These are phyloP conservation scores for Mystacides longicornis DNA, from an alignment of 2,888 invertebrate genomes.

Conservation along the genomic window DNA sequence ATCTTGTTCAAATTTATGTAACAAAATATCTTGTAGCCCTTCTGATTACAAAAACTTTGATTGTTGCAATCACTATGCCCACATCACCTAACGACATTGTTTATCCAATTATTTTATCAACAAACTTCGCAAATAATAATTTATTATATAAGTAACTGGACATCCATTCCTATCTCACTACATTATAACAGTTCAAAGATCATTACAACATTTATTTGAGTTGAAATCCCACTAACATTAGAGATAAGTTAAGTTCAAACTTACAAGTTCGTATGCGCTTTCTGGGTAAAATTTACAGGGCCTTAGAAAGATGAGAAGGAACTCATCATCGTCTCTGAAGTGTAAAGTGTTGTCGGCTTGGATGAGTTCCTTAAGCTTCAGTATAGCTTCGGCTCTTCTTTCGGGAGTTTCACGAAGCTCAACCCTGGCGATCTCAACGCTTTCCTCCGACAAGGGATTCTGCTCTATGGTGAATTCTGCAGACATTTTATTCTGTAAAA, in stretches of 20 bases:
- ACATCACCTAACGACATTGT: too few species aligned
- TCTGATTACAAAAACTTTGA: too few species aligned
- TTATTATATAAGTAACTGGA: background rate
- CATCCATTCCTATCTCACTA: background rate
- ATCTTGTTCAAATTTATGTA: too few species aligned
- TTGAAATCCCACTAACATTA: background rate
- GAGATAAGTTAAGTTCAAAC: slow-evolving; percentile 27
- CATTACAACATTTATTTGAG: background rate
- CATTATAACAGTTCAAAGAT: background rate
- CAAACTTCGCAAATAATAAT: background rate
- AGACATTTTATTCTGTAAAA: too few species aligned
- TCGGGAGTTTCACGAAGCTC: slow-evolving; percentile 69
- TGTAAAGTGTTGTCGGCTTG: slow-evolving; percentile 59
- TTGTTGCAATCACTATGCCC: too few species aligned
- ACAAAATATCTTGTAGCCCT: too few species aligned
- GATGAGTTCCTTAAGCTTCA: slow-evolving; percentile 55
- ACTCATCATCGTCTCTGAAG: slow-evolving; percentile 68
- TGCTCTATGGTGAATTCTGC: slow-evolving; percentile 35
- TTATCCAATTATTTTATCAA: background rate
- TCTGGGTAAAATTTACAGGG: slow-evolving; percentile 79
- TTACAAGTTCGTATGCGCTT: slow-evolving; percentile 70
- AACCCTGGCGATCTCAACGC: slow-evolving; percentile 50
- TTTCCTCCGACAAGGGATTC: slow-evolving; percentile 51
- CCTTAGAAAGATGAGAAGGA: slow-evolving; percentile 69
- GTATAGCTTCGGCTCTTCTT: slow-evolving; percentile 51